Base-by-base conservation (phyloP, 2,888 invertebrate genomes). In the Toxonevra muliebris region DNA sequence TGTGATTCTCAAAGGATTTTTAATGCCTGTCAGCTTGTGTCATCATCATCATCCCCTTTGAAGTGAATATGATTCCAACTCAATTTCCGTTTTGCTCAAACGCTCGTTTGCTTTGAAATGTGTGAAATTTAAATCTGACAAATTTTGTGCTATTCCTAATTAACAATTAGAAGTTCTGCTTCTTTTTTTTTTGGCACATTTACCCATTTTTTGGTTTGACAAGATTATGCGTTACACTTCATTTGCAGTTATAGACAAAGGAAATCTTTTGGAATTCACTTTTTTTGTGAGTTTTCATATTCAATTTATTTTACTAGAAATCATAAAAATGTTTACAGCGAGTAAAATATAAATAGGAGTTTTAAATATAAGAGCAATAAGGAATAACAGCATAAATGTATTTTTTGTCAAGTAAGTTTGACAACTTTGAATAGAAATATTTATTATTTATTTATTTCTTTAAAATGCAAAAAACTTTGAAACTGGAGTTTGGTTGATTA, bases 21-120 rank as follows among this genome's bases (percentile, higher is more conserved):
- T 60, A 59, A 79, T 72, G 80, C 77, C 68, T 80, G 81, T 80
- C 80, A 68, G 74, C 75, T 80, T 77, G 79, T 69, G 61, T 65
- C 62, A 58, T 15, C 30, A 30, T 30, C 30, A 30, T 7, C 2
- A 30, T 4, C 30, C 30, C 30, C 30, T 30, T 30, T 2, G 30
- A 2, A 30, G 7, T 30, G 30, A 30, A 30, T 30, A 30, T n/a
- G 58, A 30, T 4, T 11, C 12, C 15, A 43, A 58, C 41, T n/a
- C 9, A 50, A 19, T 10, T 52, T 30, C 43, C 61, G 41, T 1
- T 13, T 15, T 12, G 15, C 20, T 58, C n/a, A 13, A 12, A 43
- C 45, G 19, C 30, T n/a, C 30, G 40, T 59, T 20, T 53, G 11
- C 4, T 2, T 52, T 58, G 45, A 65, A 58, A 65, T 65, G 59